phyloP scores from a whole-genome alignment of 1,140 invertebrate genomes.

The Microplitis mediator region DNA sequence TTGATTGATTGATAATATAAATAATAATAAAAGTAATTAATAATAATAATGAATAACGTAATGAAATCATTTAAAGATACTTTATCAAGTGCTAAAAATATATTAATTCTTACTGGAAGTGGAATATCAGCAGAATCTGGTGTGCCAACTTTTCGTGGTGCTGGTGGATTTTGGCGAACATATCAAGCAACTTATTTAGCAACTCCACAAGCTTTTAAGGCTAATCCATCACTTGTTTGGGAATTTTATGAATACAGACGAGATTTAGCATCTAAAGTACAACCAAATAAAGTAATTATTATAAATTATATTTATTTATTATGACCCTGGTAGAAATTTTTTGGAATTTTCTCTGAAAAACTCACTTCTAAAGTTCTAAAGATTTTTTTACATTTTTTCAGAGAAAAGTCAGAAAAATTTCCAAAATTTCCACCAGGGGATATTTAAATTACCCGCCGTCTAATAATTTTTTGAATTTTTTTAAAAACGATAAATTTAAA shows the following conservation, averaged over 20 bases:
- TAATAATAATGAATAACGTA: conserved; percentile 34
- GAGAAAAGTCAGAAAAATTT: no score
- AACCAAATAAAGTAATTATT: conserved; percentile 69
- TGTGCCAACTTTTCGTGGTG: conserved; percentile 80
- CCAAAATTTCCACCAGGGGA: no score
- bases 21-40: background rate
- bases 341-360: no score
- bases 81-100: conserved; percentile 63
- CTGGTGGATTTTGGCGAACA: conserved; percentile 79
- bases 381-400: no score
- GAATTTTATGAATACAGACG: conserved; percentile 81
- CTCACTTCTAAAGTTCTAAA: no score
- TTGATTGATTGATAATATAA: background rate
- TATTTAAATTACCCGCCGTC: no score
- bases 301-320: no score
- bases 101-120: conserved; percentile 77
- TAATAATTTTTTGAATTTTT: background rate
- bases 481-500: background rate
- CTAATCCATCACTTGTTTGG: conserved; percentile 77
- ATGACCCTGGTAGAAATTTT: no score
- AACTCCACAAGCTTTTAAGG: conserved; percentile 69
- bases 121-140: conserved; percentile 83
- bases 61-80: conserved; percentile 66
- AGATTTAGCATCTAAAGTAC: conserved; percentile 68
- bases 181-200: conserved; percentile 72